Percentiles rank a stretch among this genome's conserved stretches.
These are phyloP conservation scores for Ornithorhynchus anatinus DNA, from an alignment of 2,113 vertebrate species.

Conservation along the genomic window DNA sequence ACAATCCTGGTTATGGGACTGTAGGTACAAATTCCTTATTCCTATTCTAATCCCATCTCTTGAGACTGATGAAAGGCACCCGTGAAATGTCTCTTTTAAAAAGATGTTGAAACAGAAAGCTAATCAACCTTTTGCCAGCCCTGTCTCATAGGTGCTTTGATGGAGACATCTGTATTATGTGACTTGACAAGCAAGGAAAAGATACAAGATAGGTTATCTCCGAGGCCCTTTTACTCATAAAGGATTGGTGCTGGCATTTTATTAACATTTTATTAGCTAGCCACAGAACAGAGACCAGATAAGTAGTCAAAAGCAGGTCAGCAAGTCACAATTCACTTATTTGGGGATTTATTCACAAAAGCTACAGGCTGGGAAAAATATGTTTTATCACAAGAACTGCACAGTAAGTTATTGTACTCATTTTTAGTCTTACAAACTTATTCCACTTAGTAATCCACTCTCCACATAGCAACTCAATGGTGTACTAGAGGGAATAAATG, in stretches of 20 bases:
- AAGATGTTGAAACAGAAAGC: neutral
- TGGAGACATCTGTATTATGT: conserved; percentile 30
- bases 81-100: neutral
- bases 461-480: no score
- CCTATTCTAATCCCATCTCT: no score
- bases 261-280: neutral
- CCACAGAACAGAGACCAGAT: neutral
- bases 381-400: no score
- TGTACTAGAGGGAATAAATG: no score
- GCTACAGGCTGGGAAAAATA: no score
- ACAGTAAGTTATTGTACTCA: no score
- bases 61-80: neutral
- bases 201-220: conserved; percentile 48
- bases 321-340: no score
- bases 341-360: no score
- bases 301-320: conserved; percentile 18
- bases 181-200: conserved; percentile 24
- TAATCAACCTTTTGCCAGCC: neutral
- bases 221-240: conserved; percentile 23
- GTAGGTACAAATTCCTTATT: no score
- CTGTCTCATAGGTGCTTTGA: neutral
- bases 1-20: no score
- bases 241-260: conserved; percentile 29
- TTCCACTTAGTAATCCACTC: no score
- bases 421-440: no score